These are phyloP conservation scores for Drosophila subsilvestris DNA, from an alignment of 2,888 invertebrate species.

Conservation along the genomic window DNA sequence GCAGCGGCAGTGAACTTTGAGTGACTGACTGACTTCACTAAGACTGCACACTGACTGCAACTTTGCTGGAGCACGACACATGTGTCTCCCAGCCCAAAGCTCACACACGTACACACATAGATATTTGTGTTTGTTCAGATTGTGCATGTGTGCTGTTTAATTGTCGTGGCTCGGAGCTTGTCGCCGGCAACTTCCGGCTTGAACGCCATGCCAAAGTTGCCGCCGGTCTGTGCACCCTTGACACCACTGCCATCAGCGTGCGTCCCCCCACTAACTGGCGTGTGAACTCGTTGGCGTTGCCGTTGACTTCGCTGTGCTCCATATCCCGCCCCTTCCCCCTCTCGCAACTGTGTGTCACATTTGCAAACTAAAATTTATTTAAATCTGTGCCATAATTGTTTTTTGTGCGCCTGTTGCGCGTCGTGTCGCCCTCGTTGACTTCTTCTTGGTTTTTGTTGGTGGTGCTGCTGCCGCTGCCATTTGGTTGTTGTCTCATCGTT, in stretches of 20 bases:
- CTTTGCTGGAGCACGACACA: conserved; percentile 11
- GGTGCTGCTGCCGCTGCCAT: not conserved
- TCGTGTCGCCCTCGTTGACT: conserved; percentile 35
- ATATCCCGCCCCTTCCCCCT: not conserved
- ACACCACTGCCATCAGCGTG: conserved; percentile 49
- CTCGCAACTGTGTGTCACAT: conserved; percentile 9
- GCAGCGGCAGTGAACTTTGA: conserved; percentile 25
- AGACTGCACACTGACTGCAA: conserved; percentile 24
- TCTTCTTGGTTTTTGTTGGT: conserved; percentile 20
- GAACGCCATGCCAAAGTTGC: conserved; percentile 55
- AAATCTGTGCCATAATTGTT: conserved; percentile 75
- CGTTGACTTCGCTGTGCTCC: conserved; percentile 21
- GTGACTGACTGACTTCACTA: conserved; percentile 39
- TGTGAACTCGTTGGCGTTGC: conserved; percentile 60
- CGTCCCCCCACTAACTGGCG: conserved; percentile 43
- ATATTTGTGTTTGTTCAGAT: conserved; percentile 20
- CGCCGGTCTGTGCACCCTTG: conserved; percentile 65
- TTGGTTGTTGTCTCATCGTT: conserved; percentile 15
- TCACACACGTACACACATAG: conserved; percentile 15
- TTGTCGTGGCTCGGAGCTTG: conserved; percentile 24
- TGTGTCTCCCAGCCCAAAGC: not conserved
- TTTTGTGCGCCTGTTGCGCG: conserved; percentile 65
- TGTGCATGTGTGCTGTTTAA: conserved; percentile 46
- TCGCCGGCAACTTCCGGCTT: conserved; percentile 64
- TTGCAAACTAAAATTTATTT: conserved; percentile 66